Evolutionary conservation across 2,113 vertebrate genomes (phyloP).

Genomic region (Pionites leucogaster): DNA sequence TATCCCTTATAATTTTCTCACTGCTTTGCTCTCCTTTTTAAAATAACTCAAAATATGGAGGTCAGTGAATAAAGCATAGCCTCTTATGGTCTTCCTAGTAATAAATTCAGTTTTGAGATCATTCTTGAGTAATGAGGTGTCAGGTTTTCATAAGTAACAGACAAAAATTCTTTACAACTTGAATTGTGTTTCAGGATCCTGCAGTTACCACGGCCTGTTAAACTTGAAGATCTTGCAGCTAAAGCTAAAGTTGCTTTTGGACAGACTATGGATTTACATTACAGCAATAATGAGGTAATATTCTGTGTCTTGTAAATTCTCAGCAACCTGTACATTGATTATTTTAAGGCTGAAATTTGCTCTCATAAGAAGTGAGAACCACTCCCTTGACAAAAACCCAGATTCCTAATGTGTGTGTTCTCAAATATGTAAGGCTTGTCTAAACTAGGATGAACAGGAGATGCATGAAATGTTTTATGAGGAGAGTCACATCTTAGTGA

Average conservation of each 20-base stretch:
- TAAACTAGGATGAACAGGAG: neutral
- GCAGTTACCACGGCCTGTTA: slow-evolving; percentile 93
- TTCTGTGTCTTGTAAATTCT: neutral
- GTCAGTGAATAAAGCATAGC: neutral
- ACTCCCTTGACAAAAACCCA: neutral
- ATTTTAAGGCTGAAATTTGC: neutral
- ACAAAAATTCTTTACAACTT: neutral
- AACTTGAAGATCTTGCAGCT: slow-evolving; percentile 88
- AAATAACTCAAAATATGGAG: neutral
- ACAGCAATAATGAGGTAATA: slow-evolving; percentile 97
- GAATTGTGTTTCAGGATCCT: slow-evolving; percentile 84
- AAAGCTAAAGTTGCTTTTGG: slow-evolving; percentile 97
- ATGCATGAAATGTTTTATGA: neutral
- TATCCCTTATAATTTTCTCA: neutral
- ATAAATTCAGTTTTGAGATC: neutral
- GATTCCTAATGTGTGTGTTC: neutral
- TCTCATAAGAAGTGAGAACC: neutral
- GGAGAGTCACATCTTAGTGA: neutral
- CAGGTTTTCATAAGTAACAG: neutral
- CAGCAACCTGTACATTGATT: neutral
- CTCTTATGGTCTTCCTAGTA: neutral
- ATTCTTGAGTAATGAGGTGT: neutral
- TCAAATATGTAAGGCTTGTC: neutral
- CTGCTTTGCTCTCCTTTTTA: neutral
- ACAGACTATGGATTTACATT: slow-evolving; percentile 96